Percentiles rank a stretch among this genome's conserved stretches.
Conservation (phyloP, 2,113 vertebrate species). For the Podarcis raffonei region DNA sequence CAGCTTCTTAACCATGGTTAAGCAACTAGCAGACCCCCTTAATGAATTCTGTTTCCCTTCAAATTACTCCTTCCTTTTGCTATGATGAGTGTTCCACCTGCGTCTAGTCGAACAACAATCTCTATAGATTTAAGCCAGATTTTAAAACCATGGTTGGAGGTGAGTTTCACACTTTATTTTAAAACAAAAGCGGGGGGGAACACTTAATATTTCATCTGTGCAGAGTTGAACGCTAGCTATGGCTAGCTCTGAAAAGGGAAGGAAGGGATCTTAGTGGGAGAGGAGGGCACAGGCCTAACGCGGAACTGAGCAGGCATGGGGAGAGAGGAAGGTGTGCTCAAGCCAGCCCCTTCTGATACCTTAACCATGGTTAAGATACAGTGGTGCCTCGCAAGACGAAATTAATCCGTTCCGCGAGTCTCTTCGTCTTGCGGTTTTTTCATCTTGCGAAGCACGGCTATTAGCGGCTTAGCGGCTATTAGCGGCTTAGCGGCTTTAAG, state of each 20-base stretch:
- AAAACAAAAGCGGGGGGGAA: background rate
- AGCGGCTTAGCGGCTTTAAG: too few species aligned
- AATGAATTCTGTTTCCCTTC: background rate
- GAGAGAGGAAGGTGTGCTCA: too few species aligned
- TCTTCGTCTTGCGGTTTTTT: too few species aligned
- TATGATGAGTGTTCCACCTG: background rate
- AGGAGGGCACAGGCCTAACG: background rate
- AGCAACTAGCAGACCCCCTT: background rate
- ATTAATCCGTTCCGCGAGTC: too few species aligned
- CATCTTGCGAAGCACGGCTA: too few species aligned
- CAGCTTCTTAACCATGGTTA: background rate
- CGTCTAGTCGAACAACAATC: background rate
- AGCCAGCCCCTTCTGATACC: too few species aligned
- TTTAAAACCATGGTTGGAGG: background rate
- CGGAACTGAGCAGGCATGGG: background rate
- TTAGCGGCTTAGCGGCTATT: too few species aligned
- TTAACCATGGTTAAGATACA: background rate
- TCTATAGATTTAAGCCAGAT: background rate
- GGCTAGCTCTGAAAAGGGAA: background rate
- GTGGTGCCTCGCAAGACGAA: too few species aligned
- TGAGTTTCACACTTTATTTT: background rate
- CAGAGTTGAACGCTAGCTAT: background rate
- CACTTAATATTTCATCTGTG: background rate
- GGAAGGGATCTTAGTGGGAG: background rate
- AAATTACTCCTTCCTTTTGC: background rate